A percentile compares a stretch with the other conserved stretches of the same genome.
These are phyloP conservation scores for Ophioninae sp. DNA, from an alignment of 2,888 invertebrate genomes.

Conservation along the genomic window DNA sequence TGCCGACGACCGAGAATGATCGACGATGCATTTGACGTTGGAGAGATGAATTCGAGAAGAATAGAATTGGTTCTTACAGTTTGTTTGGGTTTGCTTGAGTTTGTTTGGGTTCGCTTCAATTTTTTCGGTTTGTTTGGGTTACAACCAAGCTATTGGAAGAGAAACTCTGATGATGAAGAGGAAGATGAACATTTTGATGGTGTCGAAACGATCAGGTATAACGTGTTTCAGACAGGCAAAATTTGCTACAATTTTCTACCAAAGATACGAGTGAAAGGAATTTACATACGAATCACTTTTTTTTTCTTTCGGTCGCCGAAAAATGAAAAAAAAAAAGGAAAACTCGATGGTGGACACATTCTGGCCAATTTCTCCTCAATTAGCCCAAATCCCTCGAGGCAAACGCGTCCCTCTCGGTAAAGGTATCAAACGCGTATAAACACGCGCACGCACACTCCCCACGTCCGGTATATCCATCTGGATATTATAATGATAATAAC, in stretches of 20 bases:
- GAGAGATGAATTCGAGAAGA: no score
- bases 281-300: conserved; percentile 71
- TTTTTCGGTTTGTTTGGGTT: no score
- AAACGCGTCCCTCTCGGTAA: conserved; percentile 10
- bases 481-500: conserved; percentile 40
- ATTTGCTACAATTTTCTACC: background rate
- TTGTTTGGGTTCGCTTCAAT: no score
- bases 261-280: conserved; percentile 52
- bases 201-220: no score
- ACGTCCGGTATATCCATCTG: background rate
- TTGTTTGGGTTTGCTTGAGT: no score
- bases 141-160: no score
- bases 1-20: no score
- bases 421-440: conserved; percentile 1
- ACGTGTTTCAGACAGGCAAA: no score
- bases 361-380: conserved; percentile 68
- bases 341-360: conserved; percentile 63
- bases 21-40: no score
- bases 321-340: conserved; percentile 42
- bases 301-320: conserved; percentile 62
- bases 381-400: conserved; percentile 61
- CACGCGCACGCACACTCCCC: background rate
- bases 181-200: no score
- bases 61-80: no score
- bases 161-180: no score